phyloP scores from a whole-genome alignment of 2,888 invertebrate species.

The Drosophila fulvimacula region DNA sequence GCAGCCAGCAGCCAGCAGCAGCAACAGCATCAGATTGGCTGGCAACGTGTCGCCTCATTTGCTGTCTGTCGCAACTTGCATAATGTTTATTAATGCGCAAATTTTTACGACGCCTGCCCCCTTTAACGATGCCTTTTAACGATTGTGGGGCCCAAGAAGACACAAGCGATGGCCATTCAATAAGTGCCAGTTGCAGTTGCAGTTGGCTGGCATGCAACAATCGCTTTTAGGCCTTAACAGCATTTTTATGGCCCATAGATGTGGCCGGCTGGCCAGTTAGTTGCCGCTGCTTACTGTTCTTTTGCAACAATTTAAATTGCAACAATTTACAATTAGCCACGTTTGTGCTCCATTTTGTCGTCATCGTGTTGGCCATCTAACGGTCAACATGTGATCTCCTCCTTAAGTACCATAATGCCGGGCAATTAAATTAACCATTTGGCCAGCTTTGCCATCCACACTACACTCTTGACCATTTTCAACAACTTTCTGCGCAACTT shows the following conservation, averaged over 20 bases:
- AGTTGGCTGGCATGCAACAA: conserved; percentile 31
- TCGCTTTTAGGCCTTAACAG: conserved; percentile 67
- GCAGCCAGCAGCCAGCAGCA: conserved; percentile 17
- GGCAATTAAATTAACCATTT: conserved; percentile 52
- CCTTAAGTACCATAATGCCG: conserved; percentile 26
- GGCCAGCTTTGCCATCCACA: conserved; percentile 2
- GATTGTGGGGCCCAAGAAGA: conserved; percentile 48
- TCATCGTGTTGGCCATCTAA: conserved; percentile 42
- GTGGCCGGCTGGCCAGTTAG: conserved; percentile 46
- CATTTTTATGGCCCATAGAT: conserved; percentile 59
- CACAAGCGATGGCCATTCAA: conserved; percentile 48
- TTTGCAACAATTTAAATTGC: conserved; percentile 79
- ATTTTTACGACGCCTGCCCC: conserved; percentile 70
- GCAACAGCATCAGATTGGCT: conserved; percentile 28
- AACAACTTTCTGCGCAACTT: neutral
- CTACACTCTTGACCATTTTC: neutral
- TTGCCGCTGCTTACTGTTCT: conserved; percentile 52
- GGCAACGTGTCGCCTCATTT: conserved; percentile 59
- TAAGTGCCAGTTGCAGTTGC: conserved; percentile 36
- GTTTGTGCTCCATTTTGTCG: conserved; percentile 77
- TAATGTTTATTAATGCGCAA: conserved; percentile 77
- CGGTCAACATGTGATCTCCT: conserved; percentile 47
- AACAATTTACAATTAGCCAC: conserved; percentile 82
- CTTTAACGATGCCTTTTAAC: conserved; percentile 71
- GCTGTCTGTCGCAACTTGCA: conserved; percentile 62